Percentiles rank a stretch among this genome's conserved stretches.
phyloP scores from a whole-genome alignment of 2,113 vertebrate genomes.

The Phoxinus phoxinus region DNA sequence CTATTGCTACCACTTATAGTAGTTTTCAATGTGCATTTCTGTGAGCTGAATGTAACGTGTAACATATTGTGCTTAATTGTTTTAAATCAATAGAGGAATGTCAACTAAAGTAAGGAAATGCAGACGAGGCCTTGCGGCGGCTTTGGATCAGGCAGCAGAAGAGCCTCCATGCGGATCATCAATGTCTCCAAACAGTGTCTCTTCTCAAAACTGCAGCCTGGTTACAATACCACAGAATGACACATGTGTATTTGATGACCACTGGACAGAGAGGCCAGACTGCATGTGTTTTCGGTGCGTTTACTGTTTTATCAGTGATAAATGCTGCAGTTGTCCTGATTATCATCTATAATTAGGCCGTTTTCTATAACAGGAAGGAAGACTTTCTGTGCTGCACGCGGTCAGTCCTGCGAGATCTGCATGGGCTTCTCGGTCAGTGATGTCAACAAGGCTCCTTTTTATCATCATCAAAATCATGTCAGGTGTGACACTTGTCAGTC shows the following conservation, averaged over 20 bases:
- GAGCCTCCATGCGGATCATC: not conserved
- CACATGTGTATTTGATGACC: not conserved
- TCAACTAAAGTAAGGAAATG: constrained; percentile 18
- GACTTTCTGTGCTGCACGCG: not conserved
- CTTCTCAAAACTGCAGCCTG: not conserved
- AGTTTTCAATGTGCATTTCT: not conserved
- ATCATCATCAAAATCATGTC: not conserved
- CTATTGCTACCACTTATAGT: not conserved
- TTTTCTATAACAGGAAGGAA: constrained; percentile 5
- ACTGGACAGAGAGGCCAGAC: not conserved
- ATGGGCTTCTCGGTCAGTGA: constrained; percentile 9
- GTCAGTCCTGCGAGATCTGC: not conserved
- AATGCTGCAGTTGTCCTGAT: not conserved
- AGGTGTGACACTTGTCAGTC: not conserved
- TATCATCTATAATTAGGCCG: not conserved
- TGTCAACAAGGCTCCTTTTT: not conserved
- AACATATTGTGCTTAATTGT: not conserved
- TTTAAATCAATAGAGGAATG: not conserved
- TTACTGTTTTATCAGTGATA: constrained; percentile 5
- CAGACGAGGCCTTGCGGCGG: constrained; percentile 36
- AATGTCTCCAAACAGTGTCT: not conserved
- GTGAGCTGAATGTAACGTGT: not conserved
- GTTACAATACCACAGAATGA: not conserved
- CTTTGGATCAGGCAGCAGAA: constrained; percentile 5
- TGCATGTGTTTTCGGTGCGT: not conserved